A percentile compares a stretch with the other conserved stretches of the same genome.
phyloP scores from a whole-genome alignment of 2,113 vertebrate species.

The Etheostoma cragini region DNA sequence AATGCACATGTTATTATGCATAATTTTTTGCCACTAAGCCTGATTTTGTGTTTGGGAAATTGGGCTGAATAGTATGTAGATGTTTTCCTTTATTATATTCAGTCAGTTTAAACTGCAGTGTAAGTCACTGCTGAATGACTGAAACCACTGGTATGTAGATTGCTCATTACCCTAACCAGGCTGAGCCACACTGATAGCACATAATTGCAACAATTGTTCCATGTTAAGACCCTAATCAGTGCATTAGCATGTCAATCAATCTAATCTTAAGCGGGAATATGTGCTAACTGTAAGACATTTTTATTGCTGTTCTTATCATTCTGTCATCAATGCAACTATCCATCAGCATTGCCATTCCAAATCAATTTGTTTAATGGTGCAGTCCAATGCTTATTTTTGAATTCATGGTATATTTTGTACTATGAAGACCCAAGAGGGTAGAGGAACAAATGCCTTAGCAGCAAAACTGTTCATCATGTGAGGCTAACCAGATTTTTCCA shows the following conservation, averaged over 20 bases:
- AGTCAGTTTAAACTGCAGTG: conserved; percentile 16
- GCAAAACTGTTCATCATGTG: background rate
- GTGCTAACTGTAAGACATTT: conserved; percentile 33
- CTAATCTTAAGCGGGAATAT: conserved; percentile 33
- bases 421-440: conserved; percentile 2
- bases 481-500: background rate
- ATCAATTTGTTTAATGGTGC: conserved; percentile 8
- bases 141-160: conserved; percentile 18
- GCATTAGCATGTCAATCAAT: conserved; percentile 44
- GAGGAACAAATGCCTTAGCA: background rate
- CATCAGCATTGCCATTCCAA: conserved; percentile 7
- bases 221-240: conserved; percentile 49
- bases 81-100: background rate
- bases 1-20: background rate
- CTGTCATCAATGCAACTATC: conserved; percentile 11
- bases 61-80: background rate
- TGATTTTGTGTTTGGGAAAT: conserved; percentile 3
- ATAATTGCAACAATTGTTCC: conserved; percentile 55
- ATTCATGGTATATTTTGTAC: background rate
- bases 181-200: conserved; percentile 36
- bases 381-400: conserved; percentile 14
- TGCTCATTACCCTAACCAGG: conserved; percentile 31
- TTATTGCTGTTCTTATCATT: conserved; percentile 28
- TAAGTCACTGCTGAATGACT: conserved; percentile 4
- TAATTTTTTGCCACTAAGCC: background rate